Conservation (phyloP, 2,797 vertebrate species). For the Nannoperca australis region DNA sequence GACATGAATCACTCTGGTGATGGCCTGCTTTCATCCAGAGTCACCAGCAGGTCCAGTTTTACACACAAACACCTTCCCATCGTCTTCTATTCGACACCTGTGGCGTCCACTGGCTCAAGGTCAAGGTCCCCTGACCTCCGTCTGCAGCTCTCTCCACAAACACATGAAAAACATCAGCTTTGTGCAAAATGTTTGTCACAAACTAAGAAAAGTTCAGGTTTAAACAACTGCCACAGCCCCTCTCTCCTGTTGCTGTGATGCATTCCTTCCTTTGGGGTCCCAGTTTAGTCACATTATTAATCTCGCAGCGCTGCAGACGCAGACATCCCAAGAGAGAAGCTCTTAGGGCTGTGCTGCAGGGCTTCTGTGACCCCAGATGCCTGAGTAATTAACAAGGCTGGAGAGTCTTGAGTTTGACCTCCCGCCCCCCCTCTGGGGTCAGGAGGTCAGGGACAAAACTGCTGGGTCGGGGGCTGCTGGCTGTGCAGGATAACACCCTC, state of each 20-base stretch:
- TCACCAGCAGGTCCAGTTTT: too few relatives aligned
- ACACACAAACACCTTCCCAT: background rate
- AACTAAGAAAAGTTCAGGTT: background rate
- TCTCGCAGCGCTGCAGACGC: background rate
- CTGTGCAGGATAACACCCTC: background rate
- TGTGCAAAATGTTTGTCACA: background rate
- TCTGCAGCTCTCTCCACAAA: too few relatives aligned
- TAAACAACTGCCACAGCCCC: background rate
- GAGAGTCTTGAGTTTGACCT: conserved; percentile 53
- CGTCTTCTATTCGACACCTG: too few relatives aligned
- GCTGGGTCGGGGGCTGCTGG: background rate
- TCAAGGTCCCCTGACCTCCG: background rate
- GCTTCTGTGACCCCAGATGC: conserved; percentile 58
- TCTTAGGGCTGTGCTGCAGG: conserved; percentile 33
- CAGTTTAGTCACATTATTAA: conserved; percentile 11
- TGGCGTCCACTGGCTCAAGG: background rate
- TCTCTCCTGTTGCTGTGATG: background rate
- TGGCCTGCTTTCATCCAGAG: background rate
- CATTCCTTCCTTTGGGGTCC: conserved; percentile 33
- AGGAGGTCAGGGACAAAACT: conserved; percentile 35
- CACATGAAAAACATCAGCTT: background rate
- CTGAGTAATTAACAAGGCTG: conserved; percentile 61
- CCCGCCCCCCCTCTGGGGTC: conserved; percentile 42
- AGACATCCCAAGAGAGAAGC: conserved; percentile 25
- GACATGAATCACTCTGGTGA: background rate